Base-by-base conservation (phyloP, 2,888 invertebrate genomes). In the Noctua janthe region DNA sequence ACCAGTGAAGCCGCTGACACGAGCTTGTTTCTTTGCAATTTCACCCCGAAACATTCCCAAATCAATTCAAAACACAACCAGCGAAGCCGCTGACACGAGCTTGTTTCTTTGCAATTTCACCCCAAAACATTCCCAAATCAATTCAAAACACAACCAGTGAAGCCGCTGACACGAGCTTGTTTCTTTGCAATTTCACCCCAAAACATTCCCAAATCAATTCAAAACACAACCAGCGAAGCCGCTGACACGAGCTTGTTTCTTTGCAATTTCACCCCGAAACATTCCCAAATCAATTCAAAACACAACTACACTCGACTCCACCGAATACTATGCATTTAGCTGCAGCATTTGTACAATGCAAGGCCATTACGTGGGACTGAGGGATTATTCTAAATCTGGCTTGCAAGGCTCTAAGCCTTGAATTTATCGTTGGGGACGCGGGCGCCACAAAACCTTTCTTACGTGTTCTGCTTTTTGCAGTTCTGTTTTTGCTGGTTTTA, bases 321-420 rank as follows among this genome's bases (percentile, higher is more conserved):
- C 6, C 6, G 17, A 67, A 79, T 35, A 69, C 67, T 43, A 39
- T 64, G 71, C 51, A 78, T 70, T 76, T 80, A 62, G 29, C 62
- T 67, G 17, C n/a, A 80, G 35, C 51, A 74, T 80, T 88, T 76
- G 74, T 81, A 80, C 82, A 85, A 81, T 89, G 81, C 86, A 81
- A 84, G 87, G 85, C 91, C 87, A 91, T 92, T 92, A 89, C 78
- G 87, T 84, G 85, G 86, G 87, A 81, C 90, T 87, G 84, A 83
- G 91, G 91, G 92, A 92, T 93, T 92, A 93, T 87, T 71, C 76
- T 78, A 82, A 91, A 91, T 89, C 91, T 91, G 91, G 72, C 88
- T 85, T 87, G 86, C 85, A 84, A 85, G 84, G 82, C 79, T 78
- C 82, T 91, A 91, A 93, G 91, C 90, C 76, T 72, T 49, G 80